Evolutionary conservation across 2,113 vertebrate genomes (phyloP), one percentile per base, ranked within the genome.

Genomic region (Oryzias javanicus): DNA sequence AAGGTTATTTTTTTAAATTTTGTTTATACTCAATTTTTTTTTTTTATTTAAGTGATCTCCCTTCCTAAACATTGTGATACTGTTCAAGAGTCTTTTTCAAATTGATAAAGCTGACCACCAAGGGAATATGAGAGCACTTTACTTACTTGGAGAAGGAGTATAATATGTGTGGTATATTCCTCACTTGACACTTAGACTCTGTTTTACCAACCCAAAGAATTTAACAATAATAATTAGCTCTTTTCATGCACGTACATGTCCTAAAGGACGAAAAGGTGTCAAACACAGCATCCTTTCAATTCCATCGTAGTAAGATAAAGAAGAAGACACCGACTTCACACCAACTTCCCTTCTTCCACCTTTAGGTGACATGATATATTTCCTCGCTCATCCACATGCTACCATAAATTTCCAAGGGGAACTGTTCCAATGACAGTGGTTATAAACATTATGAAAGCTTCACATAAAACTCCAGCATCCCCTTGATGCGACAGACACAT

Each of bases 371-470:
- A 64, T 82, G 74, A 88, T 79, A 82, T 79, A 83, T 84, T 12
- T 15, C 76, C 67, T 62, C 57, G 55, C 76, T 70, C 48, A 42
- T 76, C 57, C 62, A 64, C 74, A 73, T 60, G 75, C 67, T 72
- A 79, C 80, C 61, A 80, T 79, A 87, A 85, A 88, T 82, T 76
- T 86, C 83, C 35, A 12, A 7, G 59, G 78, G 75, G 58, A 82
- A 78, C 71, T 55, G 45, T 78, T 78, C 44, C 67, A 75, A 57
- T 84, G 80, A 83, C 78, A 79, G 72, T 64, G 46, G 63, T 67
- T 77, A 75, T 83, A 90, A 89, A 90, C 82, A 82, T 57, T 64
- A 66, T 71, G 77, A 85, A 72, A 77, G 64, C 67, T 50, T 72
- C 72, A 75, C 74, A 88, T 89, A 87, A 90, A 91, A 82, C 69